Evolutionary conservation across 1,140 invertebrate species (phyloP).

Genomic region (Drosophila azteca): DNA sequence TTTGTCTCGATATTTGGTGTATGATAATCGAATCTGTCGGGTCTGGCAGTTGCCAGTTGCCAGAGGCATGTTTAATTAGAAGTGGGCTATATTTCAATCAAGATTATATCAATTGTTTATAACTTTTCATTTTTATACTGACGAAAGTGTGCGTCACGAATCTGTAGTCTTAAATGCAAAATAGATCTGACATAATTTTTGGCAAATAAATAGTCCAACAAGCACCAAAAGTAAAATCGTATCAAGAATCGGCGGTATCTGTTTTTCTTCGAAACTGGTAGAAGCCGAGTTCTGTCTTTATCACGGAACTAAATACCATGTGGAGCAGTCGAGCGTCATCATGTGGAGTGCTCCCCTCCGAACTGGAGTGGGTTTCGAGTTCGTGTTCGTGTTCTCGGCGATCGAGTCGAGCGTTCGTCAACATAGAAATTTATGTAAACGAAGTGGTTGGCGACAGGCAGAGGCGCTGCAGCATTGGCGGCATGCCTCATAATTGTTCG

Average conservation of each 20-base stretch:
- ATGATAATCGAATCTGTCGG: neutral
- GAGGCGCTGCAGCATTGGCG: neutral
- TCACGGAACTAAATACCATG: conserved; percentile 73
- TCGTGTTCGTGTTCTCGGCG: conserved; percentile 43
- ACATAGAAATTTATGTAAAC: conserved; percentile 65
- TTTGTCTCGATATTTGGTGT: neutral
- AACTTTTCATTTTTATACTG: conserved; percentile 18
- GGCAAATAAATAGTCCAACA: conserved; percentile 35
- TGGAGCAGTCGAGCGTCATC: conserved; percentile 55
- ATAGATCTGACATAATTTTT: conserved; percentile 73
- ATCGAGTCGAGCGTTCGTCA: conserved; percentile 53
- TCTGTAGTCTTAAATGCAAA: conserved; percentile 17
- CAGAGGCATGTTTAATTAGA: conserved; percentile 16
- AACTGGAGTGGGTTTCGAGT: conserved; percentile 53
- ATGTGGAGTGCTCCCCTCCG: conserved; percentile 27
- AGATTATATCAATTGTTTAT: conserved; percentile 45
- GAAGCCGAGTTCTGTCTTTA: conserved; percentile 62
- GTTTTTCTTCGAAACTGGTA: conserved; percentile 49
- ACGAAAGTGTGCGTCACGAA: conserved; percentile 43
- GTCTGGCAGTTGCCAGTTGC: neutral
- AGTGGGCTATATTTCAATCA: conserved; percentile 7
- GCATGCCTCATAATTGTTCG: conserved; percentile 17
- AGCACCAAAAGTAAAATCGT: conserved; percentile 58
- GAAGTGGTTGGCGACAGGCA: conserved; percentile 24
- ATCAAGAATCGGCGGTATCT: conserved; percentile 16